Conservation (phyloP, 2,113 vertebrate genomes). For the Zapornia atra region DNA sequence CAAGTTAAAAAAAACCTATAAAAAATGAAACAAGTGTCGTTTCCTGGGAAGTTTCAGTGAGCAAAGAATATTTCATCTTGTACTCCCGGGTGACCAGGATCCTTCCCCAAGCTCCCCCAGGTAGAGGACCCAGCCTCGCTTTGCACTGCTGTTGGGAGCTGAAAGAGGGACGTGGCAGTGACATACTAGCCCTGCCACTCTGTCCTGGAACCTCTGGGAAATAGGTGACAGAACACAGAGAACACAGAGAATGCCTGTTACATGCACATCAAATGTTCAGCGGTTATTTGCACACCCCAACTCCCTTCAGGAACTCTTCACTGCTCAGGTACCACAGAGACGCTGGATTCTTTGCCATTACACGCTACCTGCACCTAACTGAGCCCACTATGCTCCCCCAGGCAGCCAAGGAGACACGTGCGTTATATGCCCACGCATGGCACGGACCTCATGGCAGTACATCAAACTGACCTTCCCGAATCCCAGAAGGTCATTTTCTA, state of each 20-base stretch:
- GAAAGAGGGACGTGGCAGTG: rapidly evolving
- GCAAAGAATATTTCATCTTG: not conserved
- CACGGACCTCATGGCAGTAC: rapidly evolving
- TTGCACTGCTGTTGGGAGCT: not conserved
- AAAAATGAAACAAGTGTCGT: not conserved
- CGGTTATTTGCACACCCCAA: not conserved
- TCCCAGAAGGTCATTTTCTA: not conserved
- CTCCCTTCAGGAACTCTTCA: not conserved
- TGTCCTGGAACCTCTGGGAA: not conserved
- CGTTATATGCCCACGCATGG: rapidly evolving
- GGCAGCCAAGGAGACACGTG: not conserved
- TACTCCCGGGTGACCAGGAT: not conserved
- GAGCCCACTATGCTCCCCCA: rapidly evolving
- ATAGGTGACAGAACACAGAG: rapidly evolving
- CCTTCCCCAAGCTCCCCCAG: not conserved
- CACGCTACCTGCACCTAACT: not conserved
- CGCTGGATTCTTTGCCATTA: not conserved
- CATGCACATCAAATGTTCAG: not conserved
- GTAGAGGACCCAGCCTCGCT: not conserved
- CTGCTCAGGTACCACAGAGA: not conserved
- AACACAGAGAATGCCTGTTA: rapidly evolving
- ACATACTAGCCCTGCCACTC: rapidly evolving
- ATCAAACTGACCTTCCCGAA: not conserved
- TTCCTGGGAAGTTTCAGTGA: not conserved
- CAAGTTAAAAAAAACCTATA: not conserved